Percentiles rank a stretch among this genome's conserved stretches.
phyloP scores from a whole-genome alignment of 2,888 invertebrate genomes.

The Hipparchia semele region DNA sequence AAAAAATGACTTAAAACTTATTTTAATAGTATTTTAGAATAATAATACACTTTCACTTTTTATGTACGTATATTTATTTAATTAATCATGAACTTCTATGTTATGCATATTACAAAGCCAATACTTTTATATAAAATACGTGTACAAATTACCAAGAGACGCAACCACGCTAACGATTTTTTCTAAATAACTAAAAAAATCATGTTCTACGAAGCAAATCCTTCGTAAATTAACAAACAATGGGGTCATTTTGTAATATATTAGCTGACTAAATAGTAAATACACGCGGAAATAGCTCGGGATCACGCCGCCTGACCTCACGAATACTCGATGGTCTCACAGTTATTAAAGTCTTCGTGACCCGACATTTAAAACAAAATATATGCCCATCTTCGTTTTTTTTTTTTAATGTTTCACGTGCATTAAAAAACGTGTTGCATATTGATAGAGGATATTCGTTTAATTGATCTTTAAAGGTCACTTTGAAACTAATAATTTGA shows the following conservation, averaged over 20 bases:
- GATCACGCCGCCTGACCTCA: slow-evolving; percentile 64
- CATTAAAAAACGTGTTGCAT: slow-evolving; percentile 9
- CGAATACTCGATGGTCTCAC: slow-evolving; percentile 53
- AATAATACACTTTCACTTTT: too few species aligned
- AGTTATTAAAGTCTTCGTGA: slow-evolving; percentile 60
- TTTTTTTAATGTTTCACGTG: slow-evolving; percentile 10
- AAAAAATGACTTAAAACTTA: too few species aligned
- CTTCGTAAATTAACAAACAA: neutral
- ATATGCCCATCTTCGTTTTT: slow-evolving; percentile 29
- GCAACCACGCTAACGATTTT: too few species aligned
- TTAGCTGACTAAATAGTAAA: neutral
- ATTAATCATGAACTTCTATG: too few species aligned
- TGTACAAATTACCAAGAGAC: too few species aligned
- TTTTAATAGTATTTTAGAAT: too few species aligned
- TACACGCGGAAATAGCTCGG: slow-evolving; percentile 29
- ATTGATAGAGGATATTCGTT: neutral
- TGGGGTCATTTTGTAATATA: neutral
- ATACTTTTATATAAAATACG: too few species aligned
- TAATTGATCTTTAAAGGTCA: slow-evolving; percentile 5
- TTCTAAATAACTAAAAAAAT: neutral
- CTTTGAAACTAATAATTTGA: neutral
- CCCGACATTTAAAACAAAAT: slow-evolving; percentile 53
- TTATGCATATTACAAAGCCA: too few species aligned
- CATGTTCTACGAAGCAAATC: neutral
- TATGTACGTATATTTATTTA: too few species aligned